phyloP scores from a whole-genome alignment of 2,113 vertebrate species.

The Barbus barbus region DNA sequence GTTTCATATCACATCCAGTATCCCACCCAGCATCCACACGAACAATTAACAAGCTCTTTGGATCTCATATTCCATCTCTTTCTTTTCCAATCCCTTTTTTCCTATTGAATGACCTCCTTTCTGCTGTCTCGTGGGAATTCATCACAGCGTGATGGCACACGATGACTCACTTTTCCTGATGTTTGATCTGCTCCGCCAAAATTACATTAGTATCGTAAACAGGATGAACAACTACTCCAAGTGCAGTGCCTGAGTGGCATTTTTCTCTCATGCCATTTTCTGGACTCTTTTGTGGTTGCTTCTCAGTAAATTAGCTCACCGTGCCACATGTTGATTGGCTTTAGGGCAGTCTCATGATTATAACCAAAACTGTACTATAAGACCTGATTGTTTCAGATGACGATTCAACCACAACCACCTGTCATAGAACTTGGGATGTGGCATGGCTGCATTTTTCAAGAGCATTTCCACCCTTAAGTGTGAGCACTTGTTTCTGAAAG shows the following conservation, averaged over 20 bases:
- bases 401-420: conserved; percentile 19
- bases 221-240: neutral
- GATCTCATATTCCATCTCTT: conserved; percentile 1
- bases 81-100: neutral
- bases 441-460: conserved; percentile 10
- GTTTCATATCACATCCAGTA: neutral
- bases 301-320: neutral
- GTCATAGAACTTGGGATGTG: conserved; percentile 29
- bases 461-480: conserved; percentile 3
- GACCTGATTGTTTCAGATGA: neutral
- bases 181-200: conserved; percentile 11
- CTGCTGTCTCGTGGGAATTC: neutral
- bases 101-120: conserved; percentile 13
- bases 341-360: conserved; percentile 20
- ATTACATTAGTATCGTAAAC: conserved; percentile 13
- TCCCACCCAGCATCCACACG: neutral
- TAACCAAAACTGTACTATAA: conserved; percentile 19
- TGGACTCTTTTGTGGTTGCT: neutral
- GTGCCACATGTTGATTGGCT: conserved; percentile 13
- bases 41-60: neutral
- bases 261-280: conserved; percentile 5
- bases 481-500: neutral
- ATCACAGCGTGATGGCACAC: neutral
- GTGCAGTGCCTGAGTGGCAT: neutral
- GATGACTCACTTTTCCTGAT: neutral